Evolutionary conservation across 2,888 invertebrate species (phyloP), one percentile per base, ranked within the genome.

Genomic region (Apamea anceps): DNA sequence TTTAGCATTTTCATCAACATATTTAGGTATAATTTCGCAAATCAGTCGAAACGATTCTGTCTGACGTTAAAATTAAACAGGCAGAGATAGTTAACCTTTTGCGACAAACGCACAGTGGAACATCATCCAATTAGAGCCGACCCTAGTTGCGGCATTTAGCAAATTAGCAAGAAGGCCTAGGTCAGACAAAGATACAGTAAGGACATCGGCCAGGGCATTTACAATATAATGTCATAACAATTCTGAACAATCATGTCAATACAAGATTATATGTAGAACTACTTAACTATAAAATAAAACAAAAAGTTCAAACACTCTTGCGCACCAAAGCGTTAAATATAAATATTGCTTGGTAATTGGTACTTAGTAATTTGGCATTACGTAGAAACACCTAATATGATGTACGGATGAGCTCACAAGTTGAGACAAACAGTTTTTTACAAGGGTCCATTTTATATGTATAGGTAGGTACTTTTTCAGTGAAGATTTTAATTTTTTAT

Each of bases 111-210:
- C 25, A 71, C 51, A 84, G 84, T 79, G 60, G 71, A 85, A 87
- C 78, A 80, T 90, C 80, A 91, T 91, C 89, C 88, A 91, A 92
- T 91, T 91, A 91, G 80, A 84, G 73, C 72, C 85, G 86, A 87
- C 85, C 86, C 76, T 66, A 84, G 81, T 80, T 80, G 81, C 54
- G 51, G 78, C 72, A 88, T 86, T 83, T 79, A 84, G 74, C 76
- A 68, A 83, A 85, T 85, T 77, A 84, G 45, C 73, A 32, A 80
- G 85, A 89, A 90, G 89, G 88, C 86, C 85, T 91, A 89, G 88
- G 85, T 89, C 86, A 77, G 76, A 84, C 72, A 78, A 75, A 78
- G 66, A 77, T 51, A 42, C 28, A 79, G 42, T 76, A 86, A 80
- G 25, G 57, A 85, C 83, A 82, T 81, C 66, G 71, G 71, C 76